Evolutionary conservation across 1,140 invertebrate species (phyloP).

Genomic region (Pachypeltis micranthus): DNA sequence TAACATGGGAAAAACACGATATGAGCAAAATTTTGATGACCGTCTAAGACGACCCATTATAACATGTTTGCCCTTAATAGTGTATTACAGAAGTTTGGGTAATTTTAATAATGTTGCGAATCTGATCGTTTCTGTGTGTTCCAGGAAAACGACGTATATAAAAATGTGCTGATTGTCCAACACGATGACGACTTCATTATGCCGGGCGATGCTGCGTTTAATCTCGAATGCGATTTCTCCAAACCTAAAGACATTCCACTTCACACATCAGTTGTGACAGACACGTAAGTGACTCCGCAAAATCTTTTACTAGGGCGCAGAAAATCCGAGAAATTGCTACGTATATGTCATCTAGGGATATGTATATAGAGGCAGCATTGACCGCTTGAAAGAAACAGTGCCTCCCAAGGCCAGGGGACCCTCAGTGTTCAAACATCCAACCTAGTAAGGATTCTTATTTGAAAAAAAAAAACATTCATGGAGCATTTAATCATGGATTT

Average conservation of each 20-base stretch:
- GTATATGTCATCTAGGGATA: neutral
- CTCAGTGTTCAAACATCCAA: no score
- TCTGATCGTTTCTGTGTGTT: no score
- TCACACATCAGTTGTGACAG: slow-evolving; percentile 34
- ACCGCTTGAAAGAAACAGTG: neutral
- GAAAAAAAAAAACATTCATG: neutral
- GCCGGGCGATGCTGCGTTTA: slow-evolving; percentile 49
- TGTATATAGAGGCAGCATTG: neutral
- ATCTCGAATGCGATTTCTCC: slow-evolving; percentile 46
- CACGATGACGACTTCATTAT: slow-evolving; percentile 49
- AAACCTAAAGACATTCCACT: slow-evolving; percentile 39
- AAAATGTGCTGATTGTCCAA: slow-evolving; percentile 45
- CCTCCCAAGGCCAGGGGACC: no score
- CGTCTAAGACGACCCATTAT: no score
- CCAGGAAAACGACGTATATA: slow-evolving; percentile 40
- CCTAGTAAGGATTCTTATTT: neutral
- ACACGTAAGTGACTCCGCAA: slow-evolving; percentile 20
- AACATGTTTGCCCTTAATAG: no score
- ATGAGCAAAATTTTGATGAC: no score
- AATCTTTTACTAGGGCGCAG: neutral
- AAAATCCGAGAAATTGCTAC: neutral
- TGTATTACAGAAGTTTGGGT: no score
- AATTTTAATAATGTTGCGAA: no score
- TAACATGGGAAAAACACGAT: no score
- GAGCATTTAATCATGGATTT: no score